Evolutionary conservation across 2,888 invertebrate species (phyloP), one percentile per base, ranked within the genome.

Genomic region (Drosophila cognata): DNA sequence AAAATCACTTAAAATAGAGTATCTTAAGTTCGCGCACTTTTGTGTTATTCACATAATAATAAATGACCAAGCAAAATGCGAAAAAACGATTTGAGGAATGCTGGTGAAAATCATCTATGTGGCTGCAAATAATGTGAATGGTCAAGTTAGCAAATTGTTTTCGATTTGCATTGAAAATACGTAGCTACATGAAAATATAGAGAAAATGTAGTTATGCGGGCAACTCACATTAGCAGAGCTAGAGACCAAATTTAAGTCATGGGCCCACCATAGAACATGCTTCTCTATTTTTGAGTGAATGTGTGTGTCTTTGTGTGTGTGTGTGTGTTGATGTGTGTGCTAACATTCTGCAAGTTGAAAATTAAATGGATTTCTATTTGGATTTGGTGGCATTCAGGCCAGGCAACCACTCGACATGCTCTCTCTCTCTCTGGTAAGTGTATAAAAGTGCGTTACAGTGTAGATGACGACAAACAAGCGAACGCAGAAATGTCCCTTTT

Each of bases 341-440:
- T 78, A 88, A 84, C 74, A 88, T 84, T 88, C 71, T 71, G 67
- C 77, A 74, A 82, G 82, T 83, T 88, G 80, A 86, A 87, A 87
- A 90, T 88, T 80, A 87, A 90, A 87, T 87, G 87, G 89, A 77
- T 90, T 90, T 90, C 87, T 90, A 78, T 87, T 90, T 88, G 89
- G 80, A 68, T 81, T 74, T 58, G 59, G 56, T 71, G 57, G 66
- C 73, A 71, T 63, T 71, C 65, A 67, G 69, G 62, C 29, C 61
- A 66, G 61, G 38, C 51, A 69, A 78, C 66, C 70, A 81, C 79
- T 79, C 77, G 78, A 82, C 73, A 77, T 79, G 84, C 88, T 85
- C 82, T 11, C 25, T 25, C 51, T 35, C 11, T 36, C 5, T 59
- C 48, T 72, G 67, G 63, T 52, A 75, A 83, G 74, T 83, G 80